phyloP scores from a whole-genome alignment of 35 echinoderm and acorn worm species.

The Lytechinus variegatus region DNA sequence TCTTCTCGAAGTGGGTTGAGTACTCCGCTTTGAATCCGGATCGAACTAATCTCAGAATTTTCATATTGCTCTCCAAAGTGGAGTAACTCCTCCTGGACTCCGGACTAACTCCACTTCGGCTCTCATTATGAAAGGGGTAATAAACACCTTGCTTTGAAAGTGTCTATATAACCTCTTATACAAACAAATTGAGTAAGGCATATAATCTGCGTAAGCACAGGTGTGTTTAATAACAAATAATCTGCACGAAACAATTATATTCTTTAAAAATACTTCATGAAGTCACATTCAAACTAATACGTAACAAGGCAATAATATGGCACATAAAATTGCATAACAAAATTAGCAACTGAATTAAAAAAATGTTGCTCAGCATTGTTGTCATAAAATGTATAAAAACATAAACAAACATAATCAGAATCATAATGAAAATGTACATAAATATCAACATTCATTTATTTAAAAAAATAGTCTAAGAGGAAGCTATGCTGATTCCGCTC shows the following conservation, averaged over 20 bases:
- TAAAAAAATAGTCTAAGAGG: not conserved
- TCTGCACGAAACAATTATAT: not conserved
- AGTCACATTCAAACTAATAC: not conserved
- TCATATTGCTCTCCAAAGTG: no score
- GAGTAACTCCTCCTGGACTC: no score
- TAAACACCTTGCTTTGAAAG: no score
- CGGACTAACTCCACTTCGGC: no score
- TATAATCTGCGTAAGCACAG: not conserved
- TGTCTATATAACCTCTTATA: not conserved
- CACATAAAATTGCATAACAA: constrained; percentile 13
- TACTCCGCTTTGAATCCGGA: no score
- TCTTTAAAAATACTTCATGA: not conserved
- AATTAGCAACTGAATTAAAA: not conserved
- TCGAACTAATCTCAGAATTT: no score
- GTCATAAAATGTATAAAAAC: not conserved
- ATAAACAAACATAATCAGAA: not conserved
- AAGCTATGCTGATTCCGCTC: not conserved
- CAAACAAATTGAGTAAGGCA: not conserved
- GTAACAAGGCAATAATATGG: not conserved
- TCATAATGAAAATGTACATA: not conserved
- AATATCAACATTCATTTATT: not conserved
- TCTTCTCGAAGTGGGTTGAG: no score
- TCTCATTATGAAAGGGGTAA: no score
- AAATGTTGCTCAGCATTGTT: not conserved
- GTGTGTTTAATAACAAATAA: not conserved